Evolutionary conservation across 2,113 vertebrate species (phyloP), one percentile per base, ranked within the genome.

Genomic region (Cebidichthys violaceus): DNA sequence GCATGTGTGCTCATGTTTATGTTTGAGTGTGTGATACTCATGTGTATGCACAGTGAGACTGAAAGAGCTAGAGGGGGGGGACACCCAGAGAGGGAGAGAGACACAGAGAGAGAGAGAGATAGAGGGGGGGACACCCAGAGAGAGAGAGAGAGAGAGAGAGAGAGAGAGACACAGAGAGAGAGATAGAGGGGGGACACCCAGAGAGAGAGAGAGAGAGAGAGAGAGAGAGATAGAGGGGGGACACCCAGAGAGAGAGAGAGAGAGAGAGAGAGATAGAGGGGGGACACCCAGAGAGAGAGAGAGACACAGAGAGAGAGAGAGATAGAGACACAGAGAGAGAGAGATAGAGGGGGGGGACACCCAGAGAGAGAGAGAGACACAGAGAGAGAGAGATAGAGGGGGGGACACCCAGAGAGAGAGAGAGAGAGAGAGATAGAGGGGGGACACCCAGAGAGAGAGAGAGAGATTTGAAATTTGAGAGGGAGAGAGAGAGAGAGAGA

Each of bases 221-320:
- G 79, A 75, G 77, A 83, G 76, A 77, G 31, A 82, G 82, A 82
- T 74, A 17, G 64, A 87, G 72, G n/a, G n/a, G n/a, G n/a, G n/a
- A n/a, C n/a, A n/a, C n/a, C n/a, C n/a, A n/a, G n/a, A n/a, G n/a
- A n/a, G n/a, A n/a, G n/a, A n/a, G n/a, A n/a, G n/a, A n/a, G n/a
- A 47, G 68, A 61, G 57, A 43, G n/a, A 45, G 52, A 41, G 55
- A 24, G 74, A 64, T 81, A 75, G n/a, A n/a, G n/a, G n/a, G n/a
- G n/a, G n/a, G n/a, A n/a, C n/a, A n/a, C n/a, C n/a, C n/a, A 47
- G 68, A 61, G 57, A 43, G n/a, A 45, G 52, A 41, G 55, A 24
- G 74, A 64, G n/a, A n/a, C n/a, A n/a, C n/a, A n/a, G n/a, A 47
- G 68, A 61, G 57, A 43, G n/a, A 45, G 52, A 41, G 55, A 24